Evolutionary conservation across 2,113 vertebrate species (phyloP), one percentile per base, ranked within the genome.

Genomic region (Cyanoramphus novaezelandiae): DNA sequence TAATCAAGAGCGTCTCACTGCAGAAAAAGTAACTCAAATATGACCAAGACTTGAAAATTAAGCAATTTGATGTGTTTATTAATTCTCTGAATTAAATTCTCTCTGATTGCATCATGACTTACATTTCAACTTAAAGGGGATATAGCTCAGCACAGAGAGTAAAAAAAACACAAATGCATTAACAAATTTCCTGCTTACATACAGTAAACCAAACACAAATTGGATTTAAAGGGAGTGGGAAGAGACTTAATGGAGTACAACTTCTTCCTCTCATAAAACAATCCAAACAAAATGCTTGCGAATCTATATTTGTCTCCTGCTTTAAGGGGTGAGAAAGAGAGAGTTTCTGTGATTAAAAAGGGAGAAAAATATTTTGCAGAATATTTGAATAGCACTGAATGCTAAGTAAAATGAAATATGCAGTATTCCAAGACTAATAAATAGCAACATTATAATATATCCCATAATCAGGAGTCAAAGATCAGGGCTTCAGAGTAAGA

Each of bases 401-500:
- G 72, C 46, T 49, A 52, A 23, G 28, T 53, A 60, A 55, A 92
- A 97, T 62, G 82, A 35, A 62, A 70, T 80, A 59, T 77, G 33
- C 23, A 35, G 69, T 87, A 75, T 86, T 95, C 78, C 46, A 82
- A 67, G 69, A 78, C 52, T 94, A 95, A 92, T 9, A 62, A 86
- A 96, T 46, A 90, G 35, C 87, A 82, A 60, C 52, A 29, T 87
- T 95, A 82, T 93, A 88, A 94, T 86, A 87, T 37, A 92, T 72
- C 46, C 44, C 78, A 31, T 72, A 97, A 97, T 94, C 78, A 94
- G 53, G 59, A 96, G 49, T 67, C 81, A 91, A 94, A 93, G 84
- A 96, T 86, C 46, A 93, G 82, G 63, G 17, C 41, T 95, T 96
- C 92, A 90, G 80, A 91, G 31, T 60, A 60, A 91, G 50, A 90